Evolutionary conservation across 23 tunicate genomes (phyloP).

Genomic region (Corella eumyota): DNA sequence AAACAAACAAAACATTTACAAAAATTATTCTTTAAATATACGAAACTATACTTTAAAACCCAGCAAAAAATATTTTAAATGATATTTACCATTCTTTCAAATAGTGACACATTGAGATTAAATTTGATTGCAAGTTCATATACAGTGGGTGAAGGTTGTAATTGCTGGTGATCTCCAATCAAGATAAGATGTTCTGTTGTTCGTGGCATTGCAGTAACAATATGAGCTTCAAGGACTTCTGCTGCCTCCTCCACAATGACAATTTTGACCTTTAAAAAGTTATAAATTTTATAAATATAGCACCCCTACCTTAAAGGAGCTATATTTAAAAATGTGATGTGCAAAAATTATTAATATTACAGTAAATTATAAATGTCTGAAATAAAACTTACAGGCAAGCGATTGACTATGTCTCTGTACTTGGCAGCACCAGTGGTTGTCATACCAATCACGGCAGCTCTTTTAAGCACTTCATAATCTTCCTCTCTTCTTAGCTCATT

Average conservation of each 20-base stretch:
- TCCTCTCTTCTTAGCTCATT: constrained; percentile 22
- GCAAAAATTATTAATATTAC: too few relatives aligned
- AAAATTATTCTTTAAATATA: neutral
- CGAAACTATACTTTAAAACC: neutral
- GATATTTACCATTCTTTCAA: constrained; percentile 69
- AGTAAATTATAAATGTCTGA: too few relatives aligned
- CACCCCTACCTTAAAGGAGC: too few relatives aligned
- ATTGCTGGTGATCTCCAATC: constrained; percentile 93
- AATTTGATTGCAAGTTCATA: constrained; percentile 66
- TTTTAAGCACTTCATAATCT: constrained; percentile 25
- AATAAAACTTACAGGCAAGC: neutral
- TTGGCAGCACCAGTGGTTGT: constrained; percentile 93
- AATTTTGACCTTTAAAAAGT: constrained; percentile 16
- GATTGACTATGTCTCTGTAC: constrained; percentile 50
- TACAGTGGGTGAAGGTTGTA: constrained; percentile 79
- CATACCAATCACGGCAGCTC: constrained; percentile 69
- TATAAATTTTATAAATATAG: too few relatives aligned
- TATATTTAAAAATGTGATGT: too few relatives aligned
- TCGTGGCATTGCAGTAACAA: constrained; percentile 76
- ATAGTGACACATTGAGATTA: constrained; percentile 68
- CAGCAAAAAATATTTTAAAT: too few relatives aligned
- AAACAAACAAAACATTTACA: too few relatives aligned
- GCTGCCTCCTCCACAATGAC: constrained; percentile 93
- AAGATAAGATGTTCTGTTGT: constrained; percentile 74
- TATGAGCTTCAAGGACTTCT: constrained; percentile 87